These are phyloP conservation scores for Oncorhynchus clarkii DNA, from an alignment of 2,113 vertebrate genomes.

Conservation along the genomic window DNA sequence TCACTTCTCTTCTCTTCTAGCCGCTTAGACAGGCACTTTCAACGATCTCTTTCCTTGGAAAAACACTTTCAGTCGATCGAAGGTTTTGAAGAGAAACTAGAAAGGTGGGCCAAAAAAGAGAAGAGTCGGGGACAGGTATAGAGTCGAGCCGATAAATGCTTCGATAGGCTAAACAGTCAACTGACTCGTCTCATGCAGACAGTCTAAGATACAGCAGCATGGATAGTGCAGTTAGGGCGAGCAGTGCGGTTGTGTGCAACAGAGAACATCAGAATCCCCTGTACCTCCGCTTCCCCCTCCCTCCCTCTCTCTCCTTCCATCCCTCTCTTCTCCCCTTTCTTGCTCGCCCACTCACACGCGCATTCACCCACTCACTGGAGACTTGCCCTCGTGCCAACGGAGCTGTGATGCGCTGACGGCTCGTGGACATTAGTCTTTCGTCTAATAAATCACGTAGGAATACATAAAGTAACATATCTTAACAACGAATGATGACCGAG, in stretches of 20 bases:
- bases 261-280: conserved; percentile 30
- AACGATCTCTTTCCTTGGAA: background rate
- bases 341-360: conserved; percentile 60
- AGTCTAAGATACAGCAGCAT: conserved; percentile 32
- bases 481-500: background rate
- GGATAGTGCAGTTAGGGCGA: conserved; percentile 32
- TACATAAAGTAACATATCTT: background rate
- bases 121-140: conserved; percentile 10
- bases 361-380: conserved; percentile 41
- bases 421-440: background rate
- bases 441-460: background rate
- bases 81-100: background rate
- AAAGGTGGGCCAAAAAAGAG: background rate
- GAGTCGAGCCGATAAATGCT: background rate
- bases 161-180: background rate
- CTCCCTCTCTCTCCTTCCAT: background rate
- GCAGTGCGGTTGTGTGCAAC: conserved; percentile 54
- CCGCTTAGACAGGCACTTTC: background rate
- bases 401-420: conserved; percentile 13
- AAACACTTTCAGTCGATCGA: background rate
- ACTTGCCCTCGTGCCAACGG: conserved; percentile 12
- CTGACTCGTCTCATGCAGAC: conserved; percentile 25
- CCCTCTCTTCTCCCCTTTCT: conserved; percentile 10
- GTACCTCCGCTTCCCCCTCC: conserved; percentile 5
- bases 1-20: conserved; percentile 35